Evolutionary conservation across 2,888 invertebrate genomes (phyloP), one percentile per base, ranked within the genome.

Genomic region (Agrochola macilenta): DNA sequence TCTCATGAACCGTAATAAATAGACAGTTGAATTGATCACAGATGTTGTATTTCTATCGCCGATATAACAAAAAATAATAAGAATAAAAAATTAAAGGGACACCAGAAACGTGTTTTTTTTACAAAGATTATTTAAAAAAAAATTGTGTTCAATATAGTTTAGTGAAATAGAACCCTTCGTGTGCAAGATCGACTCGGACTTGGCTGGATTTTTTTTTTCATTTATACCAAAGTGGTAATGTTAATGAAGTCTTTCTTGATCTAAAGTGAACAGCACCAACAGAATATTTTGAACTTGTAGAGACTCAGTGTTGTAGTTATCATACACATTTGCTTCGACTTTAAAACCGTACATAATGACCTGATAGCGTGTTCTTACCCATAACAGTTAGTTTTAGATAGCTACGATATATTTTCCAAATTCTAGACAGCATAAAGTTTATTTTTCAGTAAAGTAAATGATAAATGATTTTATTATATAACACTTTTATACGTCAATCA

Each of bases 341-440:
- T 85, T 82, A 81, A 81, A 88, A 65, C 78, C 65, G 46, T 65
- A 60, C 72, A 73, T 84, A 81, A 81, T 84, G 65, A 84, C 74
- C 70, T 61, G 54, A 70, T 81, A 61, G 80, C 80, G 80, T 80
- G 80, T 70, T 43, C 64, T 30, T 70, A 49, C 65, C 66, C 71
- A 79, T 83, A 81, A 79, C 79, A 46, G 68, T 79, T 82, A 78
- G 49, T 70, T 80, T 70, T 78, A 83, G 79, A 83, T 79, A 81
- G 70, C 83, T 26, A 14, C 60, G 26, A 66, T 79, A 69, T 61
- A 83, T 83, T 83, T 81, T 70, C 64, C 49, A 68, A 83, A 83
- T 79, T 79, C 61, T 83, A 83, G 65, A 70, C 72, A 66, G 20
- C 12, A 35, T 57, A 64, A 66, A 82, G 60, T 79, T 52, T 52